Base-by-base conservation (phyloP, 1,140 invertebrate species). In the Papilio glaucus region DNA sequence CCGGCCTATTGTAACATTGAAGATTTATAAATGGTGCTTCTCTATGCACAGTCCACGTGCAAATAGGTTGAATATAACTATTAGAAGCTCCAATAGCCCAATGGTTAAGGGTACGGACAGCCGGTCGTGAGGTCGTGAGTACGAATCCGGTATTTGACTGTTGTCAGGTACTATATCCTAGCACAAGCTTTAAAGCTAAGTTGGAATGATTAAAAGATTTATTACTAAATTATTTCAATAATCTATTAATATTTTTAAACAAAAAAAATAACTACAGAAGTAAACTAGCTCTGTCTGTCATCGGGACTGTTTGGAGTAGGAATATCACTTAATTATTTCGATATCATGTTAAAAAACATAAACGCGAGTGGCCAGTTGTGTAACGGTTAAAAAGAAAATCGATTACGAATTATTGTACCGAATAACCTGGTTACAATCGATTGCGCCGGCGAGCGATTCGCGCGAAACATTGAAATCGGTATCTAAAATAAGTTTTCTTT, bases 361-460 rank as follows among this genome's bases (percentile, higher is more conserved):
- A 24, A 53, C 49, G 24, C 0, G 9, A 24, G 21, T 53, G 18
- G 10, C 18, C 10, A 24, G 9, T 53, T 53, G 21, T 26, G 49
- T 21, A 53, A 53, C 49, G 39, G 39, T 41, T 45, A 45, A 45
- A n/a, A 12, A 24, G 21, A 10, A 53, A 24, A 53, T 53, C 49
- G 49, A 24, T 53, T 24, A 10, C 9, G 21, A 53, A 53, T 53
- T 53, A 53, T 53, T 53, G 49, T 53, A 26, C 49, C 49, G 49
- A 53, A 53, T 53, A 53, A 53, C 49, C 49, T 53, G 49, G 49
- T 24, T 53, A 53, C 49, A 53, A 53, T 53, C 49, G 49, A 53
- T 24, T 53, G 49, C 21, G 8, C 3, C 10, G 10, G 49, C 18
- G 21, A 53, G 45, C 49, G 21, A 53, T 53, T 53, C 18, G 49